phyloP scores from a whole-genome alignment of 92 coral and sea anemone genomes.

The Pocillopora meandrina region DNA sequence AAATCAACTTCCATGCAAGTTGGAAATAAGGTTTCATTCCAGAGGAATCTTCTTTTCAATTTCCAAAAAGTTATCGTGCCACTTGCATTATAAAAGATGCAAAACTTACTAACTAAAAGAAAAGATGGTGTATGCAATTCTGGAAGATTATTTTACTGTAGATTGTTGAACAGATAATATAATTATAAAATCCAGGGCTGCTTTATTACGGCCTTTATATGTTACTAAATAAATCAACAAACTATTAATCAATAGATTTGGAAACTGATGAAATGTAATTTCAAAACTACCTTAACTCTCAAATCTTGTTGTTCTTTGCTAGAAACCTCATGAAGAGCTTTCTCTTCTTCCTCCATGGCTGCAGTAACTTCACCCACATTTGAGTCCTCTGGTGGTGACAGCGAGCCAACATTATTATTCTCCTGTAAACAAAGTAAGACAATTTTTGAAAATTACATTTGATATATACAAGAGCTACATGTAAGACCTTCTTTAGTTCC shows the following conservation, averaged over 20 bases:
- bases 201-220: not conserved
- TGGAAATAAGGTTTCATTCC: no score
- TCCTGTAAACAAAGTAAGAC: not conserved
- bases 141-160: no score
- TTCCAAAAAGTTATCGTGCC: no score
- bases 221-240: not conserved
- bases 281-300: constrained; percentile 10
- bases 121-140: no score
- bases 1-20: no score
- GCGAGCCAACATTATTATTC: not conserved
- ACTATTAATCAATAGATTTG: not conserved
- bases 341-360: constrained; percentile 76
- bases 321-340: constrained; percentile 55
- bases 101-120: no score
- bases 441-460: not conserved
- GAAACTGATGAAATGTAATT: not conserved
- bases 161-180: no score
- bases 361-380: constrained; percentile 34
- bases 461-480: no score
- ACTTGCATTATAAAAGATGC: no score
- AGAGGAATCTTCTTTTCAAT: no score
- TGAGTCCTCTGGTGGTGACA: not conserved
- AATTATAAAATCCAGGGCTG: no score
- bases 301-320: constrained; percentile 47
- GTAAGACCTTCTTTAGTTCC: not conserved